Evolutionary conservation across 2,113 vertebrate species (phyloP).

Genomic region (Cephalopterus ornatus): DNA sequence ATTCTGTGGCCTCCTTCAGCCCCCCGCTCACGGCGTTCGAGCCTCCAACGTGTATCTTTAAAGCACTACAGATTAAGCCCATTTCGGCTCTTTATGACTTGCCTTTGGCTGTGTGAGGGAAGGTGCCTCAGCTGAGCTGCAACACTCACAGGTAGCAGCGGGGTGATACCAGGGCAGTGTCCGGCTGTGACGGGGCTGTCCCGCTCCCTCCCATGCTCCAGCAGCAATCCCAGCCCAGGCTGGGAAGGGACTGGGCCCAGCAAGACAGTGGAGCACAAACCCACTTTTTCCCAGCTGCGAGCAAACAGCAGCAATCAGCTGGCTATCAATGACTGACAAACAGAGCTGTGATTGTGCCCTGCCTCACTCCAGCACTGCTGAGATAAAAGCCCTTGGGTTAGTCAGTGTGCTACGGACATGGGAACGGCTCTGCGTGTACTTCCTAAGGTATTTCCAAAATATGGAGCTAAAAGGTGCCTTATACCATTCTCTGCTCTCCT

Average conservation of each 20-base stretch:
- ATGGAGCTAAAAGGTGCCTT: conserved; percentile 54
- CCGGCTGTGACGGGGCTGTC: not conserved
- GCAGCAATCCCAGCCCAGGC: not conserved
- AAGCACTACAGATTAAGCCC: not conserved
- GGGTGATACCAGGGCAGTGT: not conserved
- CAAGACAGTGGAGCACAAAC: not conserved
- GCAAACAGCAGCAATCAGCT: not conserved
- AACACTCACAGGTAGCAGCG: accelerated
- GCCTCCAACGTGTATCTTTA: not conserved
- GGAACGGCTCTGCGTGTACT: not conserved
- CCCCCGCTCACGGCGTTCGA: not conserved
- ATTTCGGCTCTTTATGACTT: not conserved
- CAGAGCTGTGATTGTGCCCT: not conserved
- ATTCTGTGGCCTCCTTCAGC: not conserved
- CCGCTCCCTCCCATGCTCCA: not conserved
- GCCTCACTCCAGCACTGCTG: not conserved
- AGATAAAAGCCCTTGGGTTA: not conserved
- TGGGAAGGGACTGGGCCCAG: not conserved
- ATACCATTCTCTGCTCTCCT: not conserved
- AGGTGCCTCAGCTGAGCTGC: not conserved
- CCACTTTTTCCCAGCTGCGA: not conserved
- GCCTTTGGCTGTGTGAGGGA: not conserved
- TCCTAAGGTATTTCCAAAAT: not conserved
- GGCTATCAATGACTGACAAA: accelerated
- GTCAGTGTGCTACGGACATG: accelerated